Evolutionary conservation across 2,797 vertebrate genomes (phyloP).

Genomic region (Xenops minutus): DNA sequence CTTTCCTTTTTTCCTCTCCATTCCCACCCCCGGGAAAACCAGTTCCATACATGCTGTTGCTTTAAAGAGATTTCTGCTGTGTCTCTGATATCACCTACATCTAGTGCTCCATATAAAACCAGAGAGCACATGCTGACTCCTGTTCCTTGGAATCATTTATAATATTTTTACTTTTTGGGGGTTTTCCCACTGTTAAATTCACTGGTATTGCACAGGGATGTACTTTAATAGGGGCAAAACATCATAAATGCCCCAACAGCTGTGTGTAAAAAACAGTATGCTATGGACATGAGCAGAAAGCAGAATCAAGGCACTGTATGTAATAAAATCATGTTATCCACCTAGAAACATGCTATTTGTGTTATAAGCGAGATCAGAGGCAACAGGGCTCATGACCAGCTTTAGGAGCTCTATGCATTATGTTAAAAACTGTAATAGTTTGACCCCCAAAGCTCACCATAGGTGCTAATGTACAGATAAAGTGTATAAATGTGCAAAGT

Average conservation of each 20-base stretch:
- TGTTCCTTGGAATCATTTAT: background rate
- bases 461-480: background rate
- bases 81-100: constrained; percentile 4
- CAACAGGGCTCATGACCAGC: background rate
- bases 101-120: background rate
- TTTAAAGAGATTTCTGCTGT: constrained; percentile 13
- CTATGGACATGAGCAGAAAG: background rate
- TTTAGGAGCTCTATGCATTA: background rate
- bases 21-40: background rate
- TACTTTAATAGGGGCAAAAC: background rate
- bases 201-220: background rate
- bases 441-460: background rate
- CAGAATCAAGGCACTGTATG: background rate
- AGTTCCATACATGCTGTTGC: background rate
- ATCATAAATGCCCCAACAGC: background rate
- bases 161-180: background rate
- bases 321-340: background rate
- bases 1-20: background rate
- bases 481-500: background rate
- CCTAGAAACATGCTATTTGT: background rate
- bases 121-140: background rate
- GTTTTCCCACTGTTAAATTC: background rate
- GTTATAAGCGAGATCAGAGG: background rate
- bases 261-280: background rate
- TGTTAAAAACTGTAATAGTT: background rate